Evolutionary conservation across 2,888 invertebrate genomes (phyloP).

Genomic region (Bibio marci): DNA sequence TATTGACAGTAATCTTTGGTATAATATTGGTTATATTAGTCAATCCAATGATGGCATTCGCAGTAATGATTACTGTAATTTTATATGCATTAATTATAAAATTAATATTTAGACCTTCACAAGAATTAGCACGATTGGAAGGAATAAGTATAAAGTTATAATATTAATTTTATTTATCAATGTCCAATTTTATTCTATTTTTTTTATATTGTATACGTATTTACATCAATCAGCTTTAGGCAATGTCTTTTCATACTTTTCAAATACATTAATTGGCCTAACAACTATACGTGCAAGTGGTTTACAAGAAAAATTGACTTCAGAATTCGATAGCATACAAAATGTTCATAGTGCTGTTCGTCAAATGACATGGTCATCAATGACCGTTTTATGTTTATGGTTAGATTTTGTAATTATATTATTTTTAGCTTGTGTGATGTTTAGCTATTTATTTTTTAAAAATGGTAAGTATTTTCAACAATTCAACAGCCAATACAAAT

Average conservation of each 20-base stretch:
- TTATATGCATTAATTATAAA: constrained; percentile 44
- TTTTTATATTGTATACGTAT: too few relatives aligned
- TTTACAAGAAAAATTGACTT: constrained; percentile 24
- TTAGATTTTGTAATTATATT: constrained; percentile 45
- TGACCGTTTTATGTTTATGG: constrained; percentile 45
- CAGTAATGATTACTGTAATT: constrained; percentile 43
- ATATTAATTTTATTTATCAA: too few relatives aligned
- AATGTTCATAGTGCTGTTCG: constrained; percentile 16
- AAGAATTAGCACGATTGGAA: constrained; percentile 56
- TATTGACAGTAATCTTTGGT: too few relatives aligned
- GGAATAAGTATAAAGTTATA: constrained; percentile 48
- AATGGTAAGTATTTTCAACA: constrained; percentile 3
- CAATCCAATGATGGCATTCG: constrained; percentile 47
- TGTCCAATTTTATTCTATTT: too few relatives aligned
- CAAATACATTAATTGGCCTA: constrained; percentile 61
- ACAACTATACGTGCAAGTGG: constrained; percentile 61
- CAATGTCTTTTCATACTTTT: constrained; percentile 72
- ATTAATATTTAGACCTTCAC: constrained; percentile 54
- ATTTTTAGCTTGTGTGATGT: constrained; percentile 40
- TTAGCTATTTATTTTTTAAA: constrained; percentile 33
- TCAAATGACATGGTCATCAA: constrained; percentile 5
- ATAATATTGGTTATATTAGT: constrained; percentile 54
- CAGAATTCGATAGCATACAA: constrained; percentile 52
- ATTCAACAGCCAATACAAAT: too few relatives aligned
- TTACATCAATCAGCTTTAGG: too few relatives aligned